These are phyloP conservation scores for Vesta saturnalis DNA, from an alignment of 2,888 invertebrate genomes.

Conservation along the genomic window DNA sequence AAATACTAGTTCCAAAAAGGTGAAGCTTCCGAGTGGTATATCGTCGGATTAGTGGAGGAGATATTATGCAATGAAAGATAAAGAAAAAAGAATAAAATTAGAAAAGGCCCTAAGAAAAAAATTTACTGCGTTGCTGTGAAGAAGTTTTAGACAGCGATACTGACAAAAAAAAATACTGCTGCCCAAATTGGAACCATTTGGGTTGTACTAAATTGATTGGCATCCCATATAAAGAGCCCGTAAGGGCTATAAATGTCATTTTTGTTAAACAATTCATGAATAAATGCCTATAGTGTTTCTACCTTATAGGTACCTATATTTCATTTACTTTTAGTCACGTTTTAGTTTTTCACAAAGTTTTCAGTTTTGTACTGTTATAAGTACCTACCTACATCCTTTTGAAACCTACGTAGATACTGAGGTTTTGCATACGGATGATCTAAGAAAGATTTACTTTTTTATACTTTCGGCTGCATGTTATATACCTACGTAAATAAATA, in stretches of 20 bases:
- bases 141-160: no score
- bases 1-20: background rate
- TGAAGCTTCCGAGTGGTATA: background rate
- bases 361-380: background rate
- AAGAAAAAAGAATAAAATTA: no score
- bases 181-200: background rate
- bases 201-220: background rate
- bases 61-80: conserved; percentile 1
- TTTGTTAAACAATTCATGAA: background rate
- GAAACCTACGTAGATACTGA: background rate
- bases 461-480: background rate
- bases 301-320: no score
- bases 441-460: background rate
- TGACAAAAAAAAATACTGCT: background rate
- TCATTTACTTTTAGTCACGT: no score
- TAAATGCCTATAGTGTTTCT: background rate
- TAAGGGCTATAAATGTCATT: background rate
- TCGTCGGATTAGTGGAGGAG: background rate
- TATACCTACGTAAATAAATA: background rate
- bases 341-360: background rate
- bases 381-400: background rate
- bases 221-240: background rate
- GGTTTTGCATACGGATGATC: background rate
- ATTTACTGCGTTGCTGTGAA: no score
- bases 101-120: no score